A percentile compares a stretch with the other conserved stretches of the same genome.
Conservation (phyloP, 2,888 invertebrate species). For the Hetaerina titia region DNA sequence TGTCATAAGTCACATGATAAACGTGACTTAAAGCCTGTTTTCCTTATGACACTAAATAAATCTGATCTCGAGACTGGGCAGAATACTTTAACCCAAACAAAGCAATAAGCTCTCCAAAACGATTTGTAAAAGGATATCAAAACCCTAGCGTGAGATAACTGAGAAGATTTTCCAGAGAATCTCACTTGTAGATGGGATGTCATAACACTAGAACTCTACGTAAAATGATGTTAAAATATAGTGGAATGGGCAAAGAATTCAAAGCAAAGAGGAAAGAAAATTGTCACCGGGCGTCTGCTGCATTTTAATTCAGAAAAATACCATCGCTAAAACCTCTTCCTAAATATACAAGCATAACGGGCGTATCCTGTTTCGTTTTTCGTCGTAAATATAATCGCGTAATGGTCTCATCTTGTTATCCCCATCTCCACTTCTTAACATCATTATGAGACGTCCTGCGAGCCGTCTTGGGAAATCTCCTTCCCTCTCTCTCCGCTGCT, state of each 20-base stretch:
- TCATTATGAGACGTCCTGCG: not conserved
- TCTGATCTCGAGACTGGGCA: too few species aligned
- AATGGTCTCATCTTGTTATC: not conserved
- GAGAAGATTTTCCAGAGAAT: not conserved
- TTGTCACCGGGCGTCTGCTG: not conserved
- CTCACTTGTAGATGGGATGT: not conserved
- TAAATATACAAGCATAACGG: not conserved
- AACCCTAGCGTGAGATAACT: not conserved
- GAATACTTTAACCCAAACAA: too few species aligned
- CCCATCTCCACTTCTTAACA: not conserved
- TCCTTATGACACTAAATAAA: too few species aligned
- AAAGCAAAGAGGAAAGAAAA: not conserved
- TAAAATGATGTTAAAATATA: not conserved
- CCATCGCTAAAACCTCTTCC: not conserved
- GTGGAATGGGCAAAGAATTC: not conserved
- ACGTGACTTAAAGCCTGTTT: too few species aligned
- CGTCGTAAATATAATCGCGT: conserved; percentile 5
- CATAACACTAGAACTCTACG: not conserved
- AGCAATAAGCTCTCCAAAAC: too few species aligned
- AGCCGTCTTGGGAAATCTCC: not conserved
- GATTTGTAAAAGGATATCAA: not conserved
- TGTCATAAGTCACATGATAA: too few species aligned
- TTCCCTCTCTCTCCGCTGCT: not conserved
- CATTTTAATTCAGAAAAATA: not conserved
- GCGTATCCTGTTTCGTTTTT: not conserved